A percentile compares a stretch with the other conserved stretches of the same genome.
Evolutionary conservation across 2,113 vertebrate species (phyloP).

Genomic region (Actenoides lindsayi): DNA sequence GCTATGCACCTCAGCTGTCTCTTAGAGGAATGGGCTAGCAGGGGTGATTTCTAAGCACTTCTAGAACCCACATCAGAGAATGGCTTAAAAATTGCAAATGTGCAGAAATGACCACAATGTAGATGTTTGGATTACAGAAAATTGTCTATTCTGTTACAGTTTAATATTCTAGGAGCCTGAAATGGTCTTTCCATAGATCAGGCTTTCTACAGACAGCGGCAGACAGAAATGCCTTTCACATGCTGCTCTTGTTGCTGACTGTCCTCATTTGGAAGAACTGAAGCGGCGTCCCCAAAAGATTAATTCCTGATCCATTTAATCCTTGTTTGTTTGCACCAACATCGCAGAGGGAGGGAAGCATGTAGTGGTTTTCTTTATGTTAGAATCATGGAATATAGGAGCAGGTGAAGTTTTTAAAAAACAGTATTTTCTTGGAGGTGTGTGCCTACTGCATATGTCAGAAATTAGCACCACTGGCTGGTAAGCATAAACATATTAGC

Average conservation of each 20-base stretch:
- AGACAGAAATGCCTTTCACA: neutral
- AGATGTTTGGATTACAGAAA: neutral
- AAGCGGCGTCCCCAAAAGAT: neutral
- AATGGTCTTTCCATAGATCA: neutral
- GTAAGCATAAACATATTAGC: neutral
- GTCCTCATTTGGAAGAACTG: neutral
- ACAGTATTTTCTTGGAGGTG: neutral
- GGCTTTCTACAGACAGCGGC: neutral
- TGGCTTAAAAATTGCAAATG: neutral
- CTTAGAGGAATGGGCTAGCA: neutral
- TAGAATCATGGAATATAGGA: neutral
- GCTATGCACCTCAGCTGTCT: neutral
- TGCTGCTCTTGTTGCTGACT: neutral
- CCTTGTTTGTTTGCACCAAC: neutral
- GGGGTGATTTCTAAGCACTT: neutral
- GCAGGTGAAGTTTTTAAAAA: neutral
- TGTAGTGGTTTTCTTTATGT: neutral
- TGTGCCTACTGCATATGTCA: neutral
- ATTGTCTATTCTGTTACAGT: neutral
- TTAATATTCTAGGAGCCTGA: neutral
- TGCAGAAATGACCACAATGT: neutral
- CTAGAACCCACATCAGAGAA: neutral
- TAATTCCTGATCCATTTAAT: conserved; percentile 13
- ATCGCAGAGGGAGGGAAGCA: rapidly evolving
- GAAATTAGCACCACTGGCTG: neutral